These are phyloP conservation scores for Columba guinea DNA, from an alignment of 2,797 vertebrate genomes.

Conservation along the genomic window DNA sequence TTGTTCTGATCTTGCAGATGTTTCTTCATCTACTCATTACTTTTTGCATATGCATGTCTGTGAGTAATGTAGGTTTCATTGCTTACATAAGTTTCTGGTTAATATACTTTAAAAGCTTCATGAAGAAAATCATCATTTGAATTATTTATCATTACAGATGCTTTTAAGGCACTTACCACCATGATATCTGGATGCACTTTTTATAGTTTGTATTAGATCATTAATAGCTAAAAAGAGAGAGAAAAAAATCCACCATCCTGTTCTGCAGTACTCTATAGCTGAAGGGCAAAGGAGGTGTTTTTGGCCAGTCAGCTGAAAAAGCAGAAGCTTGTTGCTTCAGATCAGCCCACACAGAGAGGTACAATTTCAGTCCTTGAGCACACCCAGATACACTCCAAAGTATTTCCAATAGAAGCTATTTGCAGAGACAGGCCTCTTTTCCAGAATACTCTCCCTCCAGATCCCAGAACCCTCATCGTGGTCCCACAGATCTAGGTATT, in stretches of 20 bases:
- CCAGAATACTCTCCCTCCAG: not conserved
- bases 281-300: not conserved
- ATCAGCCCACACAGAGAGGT: not conserved
- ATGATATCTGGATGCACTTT: conserved; percentile 23
- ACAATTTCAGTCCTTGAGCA: not conserved
- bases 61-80: conserved; percentile 1
- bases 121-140: conserved; percentile 27
- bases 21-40: not conserved
- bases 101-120: conserved; percentile 46
- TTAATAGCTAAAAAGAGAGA: conserved; percentile 14
- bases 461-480: not conserved
- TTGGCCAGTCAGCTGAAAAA: not conserved
- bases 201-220: conserved; percentile 6
- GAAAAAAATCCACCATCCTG: not conserved
- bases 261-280: not conserved
- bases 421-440: not conserved
- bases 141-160: conserved; percentile 42
- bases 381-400: not conserved
- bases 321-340: not conserved
- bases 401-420: not conserved
- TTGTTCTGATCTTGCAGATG: not conserved
- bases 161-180: conserved; percentile 42
- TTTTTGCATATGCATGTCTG: not conserved
- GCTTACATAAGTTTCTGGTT: conserved; percentile 40
- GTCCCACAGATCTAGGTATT: not conserved